Conservation (phyloP, 1,140 invertebrate species). For the Atta colombica region DNA sequence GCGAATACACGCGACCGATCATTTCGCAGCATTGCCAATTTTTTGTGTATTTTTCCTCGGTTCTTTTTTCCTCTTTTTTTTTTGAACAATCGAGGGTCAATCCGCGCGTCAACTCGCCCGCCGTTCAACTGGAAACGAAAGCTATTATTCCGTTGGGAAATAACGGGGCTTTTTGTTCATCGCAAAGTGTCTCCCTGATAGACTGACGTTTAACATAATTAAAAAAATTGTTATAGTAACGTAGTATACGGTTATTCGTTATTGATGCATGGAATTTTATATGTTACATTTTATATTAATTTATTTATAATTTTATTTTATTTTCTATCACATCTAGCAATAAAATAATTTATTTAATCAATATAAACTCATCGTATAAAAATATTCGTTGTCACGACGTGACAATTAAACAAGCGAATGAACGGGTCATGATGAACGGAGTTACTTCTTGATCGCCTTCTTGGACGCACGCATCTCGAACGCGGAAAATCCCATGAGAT, state of each 20-base stretch:
- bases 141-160: conserved; percentile 70
- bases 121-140: conserved; percentile 61
- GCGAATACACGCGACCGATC: conserved; percentile 64
- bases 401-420: neutral
- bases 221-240: conserved; percentile 40
- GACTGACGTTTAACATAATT: conserved; percentile 59
- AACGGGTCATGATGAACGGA: neutral
- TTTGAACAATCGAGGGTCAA: conserved; percentile 59
- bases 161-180: conserved; percentile 73
- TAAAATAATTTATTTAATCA: neutral
- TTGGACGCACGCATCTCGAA: conserved; percentile 33
- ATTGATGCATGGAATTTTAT: neutral
- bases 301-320: neutral
- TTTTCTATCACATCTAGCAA: no score
- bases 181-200: conserved; percentile 44
- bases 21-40: conserved; percentile 55
- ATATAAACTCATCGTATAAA: neutral
- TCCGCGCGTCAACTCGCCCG: conserved; percentile 59
- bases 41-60: conserved; percentile 44
- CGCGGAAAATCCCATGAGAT: conserved; percentile 60
- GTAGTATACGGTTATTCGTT: neutral
- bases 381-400: neutral
- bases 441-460: conserved; percentile 9
- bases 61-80: conserved; percentile 4
- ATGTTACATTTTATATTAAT: neutral